Evolutionary conservation across 2,797 vertebrate genomes (phyloP).

Genomic region (Petrocephalus schoutedeni): DNA sequence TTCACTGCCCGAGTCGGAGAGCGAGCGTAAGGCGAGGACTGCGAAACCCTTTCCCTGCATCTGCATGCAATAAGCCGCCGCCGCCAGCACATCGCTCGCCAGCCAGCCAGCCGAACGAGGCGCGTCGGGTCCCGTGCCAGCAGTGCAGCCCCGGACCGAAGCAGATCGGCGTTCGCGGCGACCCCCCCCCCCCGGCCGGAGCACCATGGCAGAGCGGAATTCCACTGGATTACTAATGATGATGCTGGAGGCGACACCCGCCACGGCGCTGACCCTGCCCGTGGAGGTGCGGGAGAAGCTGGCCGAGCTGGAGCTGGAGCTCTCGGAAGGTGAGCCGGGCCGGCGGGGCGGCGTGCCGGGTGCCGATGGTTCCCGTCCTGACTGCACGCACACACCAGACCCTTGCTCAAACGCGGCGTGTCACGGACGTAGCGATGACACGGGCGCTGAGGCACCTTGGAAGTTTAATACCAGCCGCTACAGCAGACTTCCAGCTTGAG

Average conservation of each 20-base stretch:
- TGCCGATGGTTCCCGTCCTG: background rate
- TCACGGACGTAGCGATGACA: background rate
- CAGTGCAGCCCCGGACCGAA: constrained; percentile 16
- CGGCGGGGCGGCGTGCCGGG: background rate
- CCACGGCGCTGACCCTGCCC: constrained; percentile 62
- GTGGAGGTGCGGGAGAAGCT: constrained; percentile 74
- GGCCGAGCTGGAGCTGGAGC: constrained; percentile 75
- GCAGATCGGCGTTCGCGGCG: constrained; percentile 27
- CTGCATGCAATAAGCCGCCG: constrained; percentile 48
- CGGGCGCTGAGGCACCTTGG: background rate
- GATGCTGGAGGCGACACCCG: constrained; percentile 67
- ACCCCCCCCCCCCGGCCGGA: constrained; percentile 23
- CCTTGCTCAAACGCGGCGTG: background rate
- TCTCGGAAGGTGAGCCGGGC: constrained; percentile 64
- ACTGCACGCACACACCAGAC: background rate
- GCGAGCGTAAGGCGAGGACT: constrained; percentile 39
- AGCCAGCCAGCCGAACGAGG: background rate
- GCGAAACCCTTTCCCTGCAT: constrained; percentile 51
- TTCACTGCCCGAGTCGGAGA: constrained; percentile 7
- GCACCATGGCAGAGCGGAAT: constrained; percentile 66
- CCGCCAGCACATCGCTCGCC: constrained; percentile 14
- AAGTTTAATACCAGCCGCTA: background rate
- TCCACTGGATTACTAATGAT: constrained; percentile 62
- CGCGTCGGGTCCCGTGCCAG: background rate
- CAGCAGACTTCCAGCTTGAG: background rate